These are phyloP conservation scores for Synanceia verrucosa DNA, from an alignment of 2,797 vertebrate species.

Conservation along the genomic window DNA sequence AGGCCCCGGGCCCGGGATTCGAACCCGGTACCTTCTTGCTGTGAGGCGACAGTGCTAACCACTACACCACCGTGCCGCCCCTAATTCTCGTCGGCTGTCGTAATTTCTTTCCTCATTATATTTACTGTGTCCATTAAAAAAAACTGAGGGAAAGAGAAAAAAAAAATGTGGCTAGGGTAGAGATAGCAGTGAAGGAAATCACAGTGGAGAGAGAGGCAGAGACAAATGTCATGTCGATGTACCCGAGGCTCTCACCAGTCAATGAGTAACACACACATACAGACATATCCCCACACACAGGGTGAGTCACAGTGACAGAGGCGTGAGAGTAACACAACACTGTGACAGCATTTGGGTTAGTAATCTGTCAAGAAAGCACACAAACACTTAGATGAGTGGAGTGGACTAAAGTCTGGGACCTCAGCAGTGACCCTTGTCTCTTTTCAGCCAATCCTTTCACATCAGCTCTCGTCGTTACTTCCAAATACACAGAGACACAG, in stretches of 20 bases:
- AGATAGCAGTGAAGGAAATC: constrained; percentile 35
- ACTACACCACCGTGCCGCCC: no score
- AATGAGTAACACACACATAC: constrained; percentile 57
- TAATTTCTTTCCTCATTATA: no score
- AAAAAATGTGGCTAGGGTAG: constrained; percentile 18
- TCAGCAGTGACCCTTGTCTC: constrained; percentile 62
- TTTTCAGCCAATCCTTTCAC: constrained; percentile 52
- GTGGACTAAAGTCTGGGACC: constrained; percentile 50
- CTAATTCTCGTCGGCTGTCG: no score
- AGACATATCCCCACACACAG: constrained; percentile 35
- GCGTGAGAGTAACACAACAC: constrained; percentile 62
- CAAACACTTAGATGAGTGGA: constrained; percentile 59
- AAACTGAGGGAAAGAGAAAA: not conserved
- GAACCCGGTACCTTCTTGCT: no score
- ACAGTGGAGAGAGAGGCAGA: constrained; percentile 43
- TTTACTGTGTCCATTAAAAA: constrained; percentile 25
- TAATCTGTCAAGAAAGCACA: constrained; percentile 56
- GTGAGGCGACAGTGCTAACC: no score
- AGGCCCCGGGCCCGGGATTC: no score
- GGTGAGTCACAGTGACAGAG: constrained; percentile 63
- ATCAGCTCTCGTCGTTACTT: constrained; percentile 40
- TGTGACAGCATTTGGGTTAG: constrained; percentile 59
- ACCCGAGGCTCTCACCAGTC: constrained; percentile 63
- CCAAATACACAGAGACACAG: not conserved
- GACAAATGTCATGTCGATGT: constrained; percentile 69